Evolutionary conservation across 1,140 invertebrate genomes (phyloP), one percentile per base, ranked within the genome.

Genomic region (Drosophila virilis): DNA sequence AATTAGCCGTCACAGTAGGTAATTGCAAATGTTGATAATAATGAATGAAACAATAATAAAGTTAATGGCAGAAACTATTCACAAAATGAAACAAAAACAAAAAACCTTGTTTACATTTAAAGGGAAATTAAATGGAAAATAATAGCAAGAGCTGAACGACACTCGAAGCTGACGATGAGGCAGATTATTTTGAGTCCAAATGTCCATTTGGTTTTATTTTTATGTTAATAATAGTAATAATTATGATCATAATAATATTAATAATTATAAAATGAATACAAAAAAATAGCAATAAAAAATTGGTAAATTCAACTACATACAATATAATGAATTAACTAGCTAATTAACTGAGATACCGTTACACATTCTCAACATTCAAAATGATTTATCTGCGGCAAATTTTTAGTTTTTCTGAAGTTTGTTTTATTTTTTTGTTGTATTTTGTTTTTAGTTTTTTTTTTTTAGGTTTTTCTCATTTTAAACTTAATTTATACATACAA

Each of bases 21-120:
- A 88, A 89, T 85, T 85, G 85, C 73, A 86, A 91, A 83, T 88
- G 80, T 91, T 91, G 86, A 91, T 91, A 91, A 83, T 82, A 90
- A 78, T 88, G 78, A 84, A 83, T 67, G 77, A 90, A 79, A 82
- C 86, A 91, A 91, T 85, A 90, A 91, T 90, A 88, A 91, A 90
- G 43, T 90, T 86, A 91, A 84, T 52, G 57, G 42, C 40, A 46
- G n/a, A 40, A 52, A 28, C 9, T 5, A 69, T 17, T 28, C n/a
- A n/a, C n/a, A 22, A 17, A 61, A 17, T 9, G 15, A 28, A 28
- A 28, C 22, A 28, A 28, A 28, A 28, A 28, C 22, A 22, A 28
- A 28, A 28, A 0, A 5, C 22, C 4, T 28, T 28, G 22, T 28
- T 28, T 28, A 28, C 5, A 51, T 33, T n/a, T 33, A n/a, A n/a